Evolutionary conservation across 2,113 vertebrate species (phyloP), one percentile per base, ranked within the genome.

Genomic region (Vimba vimba): DNA sequence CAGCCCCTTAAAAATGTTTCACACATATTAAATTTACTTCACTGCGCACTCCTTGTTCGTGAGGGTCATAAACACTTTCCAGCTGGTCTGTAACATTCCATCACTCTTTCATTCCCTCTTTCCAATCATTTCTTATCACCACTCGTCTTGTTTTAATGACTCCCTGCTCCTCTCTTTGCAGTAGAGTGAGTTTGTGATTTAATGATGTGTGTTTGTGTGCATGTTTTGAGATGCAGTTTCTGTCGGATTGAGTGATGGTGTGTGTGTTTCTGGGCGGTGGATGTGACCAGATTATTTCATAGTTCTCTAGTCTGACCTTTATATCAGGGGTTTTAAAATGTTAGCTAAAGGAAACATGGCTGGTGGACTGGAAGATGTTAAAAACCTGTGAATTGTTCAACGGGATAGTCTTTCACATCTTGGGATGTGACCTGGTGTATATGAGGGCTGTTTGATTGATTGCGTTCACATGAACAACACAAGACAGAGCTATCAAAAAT

Each of bases 71-170:
- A 57, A 60, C 77, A 79, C 30, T 79, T 57, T 23, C 30, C 21
- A 57, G 47, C 66, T 73, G 11, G 13, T 73, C 52, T 33, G 6
- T 55, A 64, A n/a, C 4, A 12, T 73, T 39, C 57, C 19, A n/a
- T 82, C 27, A 64, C 57, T 86, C 68, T 27, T 73, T 84, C 12
- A 43, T 75, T 36, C 30, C 52, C 25, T 73, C 43, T 50, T 60
- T 79, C 25, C 81, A 57, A 60, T 73, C 50, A 73, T 83, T 73
- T 73, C 66, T 73, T 59, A 83, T 83, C 81, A 83, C 50, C 81
- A 83, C 81, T 83, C n/a, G 50, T 83, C 66, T 30, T 57, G 50
- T 83, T 83, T 83, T 83, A 83, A 83, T 83, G 81, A 83, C 68
- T 83, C 81, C 7, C 47, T 39, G 68, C 68, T 73, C 81, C 81